Base-by-base conservation (phyloP, 2,797 vertebrate species). In the Notolepis coatsorum region DNA sequence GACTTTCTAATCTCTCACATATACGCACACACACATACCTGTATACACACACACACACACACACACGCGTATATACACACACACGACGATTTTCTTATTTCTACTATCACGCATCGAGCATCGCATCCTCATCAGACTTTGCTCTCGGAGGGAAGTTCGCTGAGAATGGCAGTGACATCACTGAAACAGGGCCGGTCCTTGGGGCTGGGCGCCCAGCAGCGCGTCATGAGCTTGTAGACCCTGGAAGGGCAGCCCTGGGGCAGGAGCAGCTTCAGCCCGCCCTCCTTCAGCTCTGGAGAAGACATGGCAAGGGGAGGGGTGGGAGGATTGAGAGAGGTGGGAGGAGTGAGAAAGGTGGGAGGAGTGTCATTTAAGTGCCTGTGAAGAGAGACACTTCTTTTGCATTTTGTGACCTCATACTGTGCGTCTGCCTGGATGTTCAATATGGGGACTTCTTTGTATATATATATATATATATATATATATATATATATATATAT, bases 161-260 rank as follows among this genome's bases (percentile, higher is more conserved):
- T 89, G 0, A 96, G 91, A 38, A 84, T 30, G 0, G 84, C 79
- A 65, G 90, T 80, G 0, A 96, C 88, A 75, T 95, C 94, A 0
- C 93, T 93, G 88, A 96, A 96, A 50, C 94, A 95, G 2, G 93
- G 92, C 33, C 95, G 87, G 64, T 96, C 94, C 84, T 95, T 95
- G 1, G 93, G 95, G 81, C 93, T 95, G 64, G 84, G 73, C 5
- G 94, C 91, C 94, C 94, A 95, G 82, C 95, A 96, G 71, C 88
- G 91, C 66, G 93, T 90, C 94, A 96, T 95, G 83, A 95, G 88
- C 76, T 94, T 94, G 82, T 92, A 88, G 2, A 95, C 75, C 54
- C 92, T 92, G 9, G 94, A 93, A 0, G 95, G 94, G 66, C 95
- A 96, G 49, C 92, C 91, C 42, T 95, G 94, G 0, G 94, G 94